Percentiles rank a stretch among this genome's conserved stretches.
Conservation (phyloP, 2,113 vertebrate species). For the Cinclus mexicanus region DNA sequence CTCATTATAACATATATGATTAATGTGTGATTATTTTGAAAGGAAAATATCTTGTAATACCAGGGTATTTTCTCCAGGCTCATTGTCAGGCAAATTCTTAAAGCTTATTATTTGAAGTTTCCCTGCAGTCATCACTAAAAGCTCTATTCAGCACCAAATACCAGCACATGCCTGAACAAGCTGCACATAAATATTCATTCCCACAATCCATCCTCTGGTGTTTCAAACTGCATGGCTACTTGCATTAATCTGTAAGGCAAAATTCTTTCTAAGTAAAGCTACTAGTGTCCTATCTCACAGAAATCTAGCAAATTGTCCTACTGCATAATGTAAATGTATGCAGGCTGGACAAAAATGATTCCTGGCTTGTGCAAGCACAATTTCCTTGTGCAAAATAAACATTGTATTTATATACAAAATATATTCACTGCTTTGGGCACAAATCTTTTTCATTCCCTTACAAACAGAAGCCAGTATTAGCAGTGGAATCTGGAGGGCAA, state of each 20-base stretch:
- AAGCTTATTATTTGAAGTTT: constrained; percentile 33
- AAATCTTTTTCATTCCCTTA: not conserved
- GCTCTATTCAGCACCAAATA: not conserved
- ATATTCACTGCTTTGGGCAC: not conserved
- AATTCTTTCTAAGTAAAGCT: not conserved
- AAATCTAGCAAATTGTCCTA: not conserved
- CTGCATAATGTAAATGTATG: not conserved
- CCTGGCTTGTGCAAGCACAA: not conserved
- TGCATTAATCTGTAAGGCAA: not conserved
- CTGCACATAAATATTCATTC: not conserved
- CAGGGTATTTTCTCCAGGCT: constrained; percentile 31
- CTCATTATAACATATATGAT: constrained; percentile 1
- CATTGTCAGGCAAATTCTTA: constrained; percentile 13
- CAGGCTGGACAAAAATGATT: not conserved
- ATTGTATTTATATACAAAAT: not conserved
- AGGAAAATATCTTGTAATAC: constrained; percentile 16
- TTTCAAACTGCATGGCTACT: not conserved
- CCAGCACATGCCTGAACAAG: not conserved
- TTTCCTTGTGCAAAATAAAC: not conserved
- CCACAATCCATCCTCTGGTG: not conserved
- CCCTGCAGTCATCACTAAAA: not conserved
- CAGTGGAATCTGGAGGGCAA: not conserved
- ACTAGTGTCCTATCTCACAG: not conserved
- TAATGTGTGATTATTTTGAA: constrained; percentile 5
- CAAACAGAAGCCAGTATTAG: not conserved